Conservation (phyloP, 2,797 vertebrate species). For the Harpagifer antarcticus region DNA sequence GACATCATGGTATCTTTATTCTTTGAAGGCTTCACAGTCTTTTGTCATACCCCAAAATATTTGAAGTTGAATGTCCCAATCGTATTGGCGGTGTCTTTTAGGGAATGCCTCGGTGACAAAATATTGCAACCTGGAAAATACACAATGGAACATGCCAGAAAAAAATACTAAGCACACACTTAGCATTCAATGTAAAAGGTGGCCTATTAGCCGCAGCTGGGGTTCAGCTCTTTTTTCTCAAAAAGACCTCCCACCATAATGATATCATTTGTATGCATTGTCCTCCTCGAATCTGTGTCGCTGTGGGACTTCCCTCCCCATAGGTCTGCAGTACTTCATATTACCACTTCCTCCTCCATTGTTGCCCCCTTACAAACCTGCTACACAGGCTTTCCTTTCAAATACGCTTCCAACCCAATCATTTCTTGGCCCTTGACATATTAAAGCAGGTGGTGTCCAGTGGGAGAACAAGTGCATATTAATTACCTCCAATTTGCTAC, state of each 20-base stretch:
- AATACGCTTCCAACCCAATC: constrained; percentile 34
- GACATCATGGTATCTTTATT: constrained; percentile 46
- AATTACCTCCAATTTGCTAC: constrained; percentile 60
- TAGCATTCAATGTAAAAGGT: constrained; percentile 14
- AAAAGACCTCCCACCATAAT: constrained; percentile 70
- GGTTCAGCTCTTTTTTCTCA: constrained; percentile 8
- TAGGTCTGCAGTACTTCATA: constrained; percentile 58
- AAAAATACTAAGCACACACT: constrained; percentile 30
- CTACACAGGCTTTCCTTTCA: constrained; percentile 23
- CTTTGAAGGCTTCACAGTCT: constrained; percentile 28
- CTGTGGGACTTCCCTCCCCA: constrained; percentile 61
- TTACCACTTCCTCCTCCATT: constrained; percentile 46
- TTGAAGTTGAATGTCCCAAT: constrained; percentile 45
- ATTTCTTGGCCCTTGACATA: constrained; percentile 59
- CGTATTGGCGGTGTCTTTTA: constrained; percentile 22
- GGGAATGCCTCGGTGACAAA: constrained; percentile 36
- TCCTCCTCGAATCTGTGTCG: constrained; percentile 72
- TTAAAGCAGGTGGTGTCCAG: constrained; percentile 82
- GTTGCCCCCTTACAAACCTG: constrained; percentile 22
- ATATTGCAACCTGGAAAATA: constrained; percentile 19
- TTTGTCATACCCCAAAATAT: constrained; percentile 41
- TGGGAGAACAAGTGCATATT: constrained; percentile 64
- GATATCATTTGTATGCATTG: constrained; percentile 83
- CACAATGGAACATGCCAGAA: constrained; percentile 24
- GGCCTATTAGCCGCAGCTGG: constrained; percentile 33